Conservation (phyloP, 2,888 invertebrate genomes). For the Cylloceria caligata region DNA sequence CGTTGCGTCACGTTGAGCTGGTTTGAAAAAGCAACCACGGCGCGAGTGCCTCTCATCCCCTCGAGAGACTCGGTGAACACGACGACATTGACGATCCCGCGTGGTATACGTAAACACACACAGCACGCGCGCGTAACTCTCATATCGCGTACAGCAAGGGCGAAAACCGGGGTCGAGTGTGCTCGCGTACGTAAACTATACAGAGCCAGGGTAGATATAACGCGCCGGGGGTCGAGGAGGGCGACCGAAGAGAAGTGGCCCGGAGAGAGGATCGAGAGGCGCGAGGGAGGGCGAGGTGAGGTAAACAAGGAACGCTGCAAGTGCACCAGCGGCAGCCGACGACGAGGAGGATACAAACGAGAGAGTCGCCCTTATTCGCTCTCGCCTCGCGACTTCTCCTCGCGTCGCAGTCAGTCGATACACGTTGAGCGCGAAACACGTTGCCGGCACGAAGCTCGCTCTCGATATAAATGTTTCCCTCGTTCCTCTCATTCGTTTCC, state of each 20-base stretch:
- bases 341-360: constrained; percentile 43
- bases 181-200: constrained; percentile 13
- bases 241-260: constrained; percentile 3
- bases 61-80: constrained; percentile 1
- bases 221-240: constrained; percentile 9
- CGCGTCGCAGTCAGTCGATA: constrained; percentile 72
- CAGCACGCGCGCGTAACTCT: neutral
- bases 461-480: too few relatives aligned
- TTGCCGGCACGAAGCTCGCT: constrained; percentile 20
- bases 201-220: constrained; percentile 15
- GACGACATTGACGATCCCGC: constrained; percentile 15
- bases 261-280: constrained; percentile 40
- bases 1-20: constrained; percentile 45
- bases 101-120: constrained; percentile 3
- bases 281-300: constrained; percentile 33
- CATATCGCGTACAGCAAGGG: neutral
- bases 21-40: constrained; percentile 56
- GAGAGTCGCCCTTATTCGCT: constrained; percentile 69
- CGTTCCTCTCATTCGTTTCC: neutral
- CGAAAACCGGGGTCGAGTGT: constrained; percentile 21
- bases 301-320: constrained; percentile 48
- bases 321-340: constrained; percentile 64
- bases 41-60: constrained; percentile 28
- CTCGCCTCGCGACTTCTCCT: constrained; percentile 60
- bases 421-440: constrained; percentile 68